phyloP scores from a whole-genome alignment of 1,140 invertebrate species.

The Ostrea edulis region DNA sequence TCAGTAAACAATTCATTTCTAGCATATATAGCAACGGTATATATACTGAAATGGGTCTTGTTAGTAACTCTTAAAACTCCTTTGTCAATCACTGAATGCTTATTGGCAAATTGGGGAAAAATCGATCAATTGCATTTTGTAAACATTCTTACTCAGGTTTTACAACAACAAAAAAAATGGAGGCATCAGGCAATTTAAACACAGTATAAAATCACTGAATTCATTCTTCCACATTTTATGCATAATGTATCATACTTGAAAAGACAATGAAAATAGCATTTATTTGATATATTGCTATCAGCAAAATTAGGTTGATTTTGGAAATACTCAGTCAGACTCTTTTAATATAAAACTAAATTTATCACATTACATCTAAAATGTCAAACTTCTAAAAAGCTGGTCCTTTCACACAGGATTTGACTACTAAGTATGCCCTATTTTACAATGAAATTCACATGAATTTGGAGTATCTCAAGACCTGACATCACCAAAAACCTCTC shows the following conservation, averaged over 20 bases:
- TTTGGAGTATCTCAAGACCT: constrained; percentile 13
- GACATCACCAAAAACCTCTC: constrained; percentile 22
- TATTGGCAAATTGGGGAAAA: constrained; percentile 13
- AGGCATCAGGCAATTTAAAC: constrained; percentile 6
- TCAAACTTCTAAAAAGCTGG: background rate
- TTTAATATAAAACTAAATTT: constrained; percentile 7
- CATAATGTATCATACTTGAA: background rate
- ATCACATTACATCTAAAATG: constrained; percentile 12
- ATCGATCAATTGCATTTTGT: constrained; percentile 14
- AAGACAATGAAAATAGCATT: constrained; percentile 5
- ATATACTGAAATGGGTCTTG: background rate
- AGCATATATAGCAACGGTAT: constrained; percentile 8
- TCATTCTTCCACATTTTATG: constrained; percentile 1
- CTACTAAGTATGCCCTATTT: constrained; percentile 29
- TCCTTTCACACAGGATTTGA: constrained; percentile 20
- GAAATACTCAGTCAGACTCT: background rate
- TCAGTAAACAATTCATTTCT: constrained; percentile 20
- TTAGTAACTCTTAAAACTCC: background rate
- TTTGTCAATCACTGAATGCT: constrained; percentile 9
- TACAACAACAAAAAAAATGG: background rate
- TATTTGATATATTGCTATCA: background rate
- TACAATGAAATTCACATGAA: constrained; percentile 35
- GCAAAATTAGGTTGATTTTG: background rate
- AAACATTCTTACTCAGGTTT: constrained; percentile 31
- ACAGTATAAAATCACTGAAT: background rate